These are phyloP conservation scores for Mya arenaria DNA, from an alignment of 1,140 invertebrate genomes.

Conservation along the genomic window DNA sequence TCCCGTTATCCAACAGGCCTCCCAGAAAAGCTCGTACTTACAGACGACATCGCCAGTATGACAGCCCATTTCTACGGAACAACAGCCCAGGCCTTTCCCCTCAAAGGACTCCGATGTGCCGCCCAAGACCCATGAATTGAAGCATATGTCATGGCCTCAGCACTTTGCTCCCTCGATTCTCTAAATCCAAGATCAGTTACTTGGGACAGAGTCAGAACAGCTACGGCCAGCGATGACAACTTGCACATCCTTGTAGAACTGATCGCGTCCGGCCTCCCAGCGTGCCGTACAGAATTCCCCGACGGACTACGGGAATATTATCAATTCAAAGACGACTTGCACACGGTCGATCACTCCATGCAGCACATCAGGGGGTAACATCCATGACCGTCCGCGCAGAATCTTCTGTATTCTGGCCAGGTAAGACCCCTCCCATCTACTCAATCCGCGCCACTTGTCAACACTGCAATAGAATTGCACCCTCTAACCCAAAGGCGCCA, in stretches of 20 bases:
- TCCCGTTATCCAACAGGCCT: constrained; percentile 49
- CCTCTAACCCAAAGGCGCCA: constrained; percentile 13
- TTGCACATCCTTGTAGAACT: constrained; percentile 42
- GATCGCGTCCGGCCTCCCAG: constrained; percentile 51
- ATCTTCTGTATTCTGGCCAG: constrained; percentile 55
- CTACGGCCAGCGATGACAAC: constrained; percentile 24
- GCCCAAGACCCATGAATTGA: not conserved
- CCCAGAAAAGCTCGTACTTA: not conserved
- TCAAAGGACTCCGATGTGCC: not conserved
- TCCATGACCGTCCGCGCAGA: constrained; percentile 55
- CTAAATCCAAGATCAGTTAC: not conserved
- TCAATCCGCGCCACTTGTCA: not conserved
- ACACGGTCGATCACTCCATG: constrained; percentile 40
- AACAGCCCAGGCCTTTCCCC: constrained; percentile 8
- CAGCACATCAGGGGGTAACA: constrained; percentile 53
- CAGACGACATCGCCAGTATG: not conserved
- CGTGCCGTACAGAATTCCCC: constrained; percentile 19
- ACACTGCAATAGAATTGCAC: constrained; percentile 56
- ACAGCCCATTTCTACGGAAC: not conserved
- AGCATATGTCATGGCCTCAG: not conserved
- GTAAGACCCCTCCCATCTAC: constrained; percentile 56
- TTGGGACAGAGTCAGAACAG: constrained; percentile 13
- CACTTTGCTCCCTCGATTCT: constrained; percentile 4
- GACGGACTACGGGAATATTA: constrained; percentile 43
- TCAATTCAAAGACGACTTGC: constrained; percentile 52